Evolutionary conservation across 2,113 vertebrate species (phyloP).

Genomic region (Lipotes vexillifer): DNA sequence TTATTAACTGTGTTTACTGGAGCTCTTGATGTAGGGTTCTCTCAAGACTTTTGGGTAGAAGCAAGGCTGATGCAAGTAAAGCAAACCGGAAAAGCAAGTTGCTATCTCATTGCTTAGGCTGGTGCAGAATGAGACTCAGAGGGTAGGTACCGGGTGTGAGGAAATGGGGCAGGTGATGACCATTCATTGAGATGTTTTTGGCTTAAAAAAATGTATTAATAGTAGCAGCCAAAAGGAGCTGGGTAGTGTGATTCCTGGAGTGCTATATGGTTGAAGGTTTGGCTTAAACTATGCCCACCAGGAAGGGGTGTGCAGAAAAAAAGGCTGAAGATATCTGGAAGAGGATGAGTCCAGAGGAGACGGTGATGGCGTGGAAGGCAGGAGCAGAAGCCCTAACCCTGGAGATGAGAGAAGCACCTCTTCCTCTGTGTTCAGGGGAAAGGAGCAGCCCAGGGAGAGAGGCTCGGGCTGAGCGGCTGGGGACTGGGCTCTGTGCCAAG

Average conservation of each 20-base stretch:
- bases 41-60: background rate
- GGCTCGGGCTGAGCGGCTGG: background rate
- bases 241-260: background rate
- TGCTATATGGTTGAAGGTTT: background rate
- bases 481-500: background rate
- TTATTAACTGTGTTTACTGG: background rate
- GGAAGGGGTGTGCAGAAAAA: fast-evolving
- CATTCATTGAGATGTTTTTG: background rate
- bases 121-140: background rate
- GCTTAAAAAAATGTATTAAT: background rate
- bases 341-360: background rate
- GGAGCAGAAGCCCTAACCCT: background rate
- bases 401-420: background rate
- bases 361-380: background rate
- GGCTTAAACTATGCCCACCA: background rate
- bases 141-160: background rate
- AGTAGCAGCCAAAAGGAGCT: background rate
- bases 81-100: background rate
- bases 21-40: background rate
- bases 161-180: background rate
- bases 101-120: background rate
- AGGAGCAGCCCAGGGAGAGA: background rate
- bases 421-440: background rate
- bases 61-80: background rate
- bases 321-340: background rate